These are phyloP conservation scores for Mylabris sibirica DNA, from an alignment of 2,888 invertebrate genomes.

Conservation along the genomic window DNA sequence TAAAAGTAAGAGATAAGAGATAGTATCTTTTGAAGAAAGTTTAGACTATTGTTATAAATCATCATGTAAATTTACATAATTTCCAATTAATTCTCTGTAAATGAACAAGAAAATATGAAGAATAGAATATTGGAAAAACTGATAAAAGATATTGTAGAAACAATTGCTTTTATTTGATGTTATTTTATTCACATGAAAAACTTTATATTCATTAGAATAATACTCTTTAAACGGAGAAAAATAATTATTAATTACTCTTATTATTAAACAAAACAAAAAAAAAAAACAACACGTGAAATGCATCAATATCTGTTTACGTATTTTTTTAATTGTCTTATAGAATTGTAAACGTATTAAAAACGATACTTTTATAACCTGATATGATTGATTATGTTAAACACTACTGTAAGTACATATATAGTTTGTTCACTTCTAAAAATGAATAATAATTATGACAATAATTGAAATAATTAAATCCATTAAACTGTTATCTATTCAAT, in stretches of 20 bases:
- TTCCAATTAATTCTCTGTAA: neutral
- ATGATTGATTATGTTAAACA: neutral
- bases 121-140: neutral
- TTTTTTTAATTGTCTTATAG: too few relatives aligned
- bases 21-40: neutral
- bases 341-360: too few relatives aligned
- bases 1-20: too few relatives aligned
- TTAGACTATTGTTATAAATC: neutral
- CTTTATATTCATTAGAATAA: neutral
- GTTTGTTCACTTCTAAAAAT: neutral
- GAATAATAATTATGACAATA: neutral
- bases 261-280: neutral
- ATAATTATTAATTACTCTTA: neutral
- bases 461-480: neutral
- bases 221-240: neutral
- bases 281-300: conserved; percentile 3
- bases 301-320: neutral
- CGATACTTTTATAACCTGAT: neutral
- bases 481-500: neutral
- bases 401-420: neutral
- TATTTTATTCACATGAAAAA: neutral
- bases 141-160: neutral
- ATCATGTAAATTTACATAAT: too few relatives aligned
- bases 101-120: neutral
- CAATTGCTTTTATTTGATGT: neutral